A percentile compares a stretch with the other conserved stretches of the same genome.
phyloP scores from a whole-genome alignment of 2,888 invertebrate species.

The Coenonympha glycerion region DNA sequence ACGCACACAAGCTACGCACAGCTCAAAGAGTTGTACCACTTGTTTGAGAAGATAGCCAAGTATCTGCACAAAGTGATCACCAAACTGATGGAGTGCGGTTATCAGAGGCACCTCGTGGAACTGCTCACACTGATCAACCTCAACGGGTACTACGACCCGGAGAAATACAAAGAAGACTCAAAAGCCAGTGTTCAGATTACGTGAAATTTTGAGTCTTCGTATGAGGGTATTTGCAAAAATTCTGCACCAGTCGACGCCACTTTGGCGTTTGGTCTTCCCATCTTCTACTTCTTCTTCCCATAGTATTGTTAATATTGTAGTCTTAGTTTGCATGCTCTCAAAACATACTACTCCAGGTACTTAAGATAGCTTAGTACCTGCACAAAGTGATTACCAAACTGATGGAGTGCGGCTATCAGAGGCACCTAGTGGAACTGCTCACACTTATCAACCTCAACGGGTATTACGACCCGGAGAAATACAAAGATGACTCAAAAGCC shows the following conservation, averaged over 20 bases:
- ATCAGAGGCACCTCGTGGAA: slow-evolving; percentile 80
- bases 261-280: too few relatives aligned
- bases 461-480: slow-evolving; percentile 65
- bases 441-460: slow-evolving; percentile 81
- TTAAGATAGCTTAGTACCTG: slow-evolving; percentile 76
- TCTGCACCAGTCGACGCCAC: too few relatives aligned
- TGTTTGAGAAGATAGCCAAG: slow-evolving; percentile 76
- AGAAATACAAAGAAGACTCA: slow-evolving; percentile 47
- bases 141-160: slow-evolving; percentile 75
- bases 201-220: too few relatives aligned
- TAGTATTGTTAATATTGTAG: too few relatives aligned
- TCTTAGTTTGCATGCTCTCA: too few relatives aligned
- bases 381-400: slow-evolving; percentile 78
- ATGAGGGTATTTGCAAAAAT: too few relatives aligned
- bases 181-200: slow-evolving; percentile 40
- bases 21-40: slow-evolving; percentile 76
- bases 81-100: slow-evolving; percentile 79
- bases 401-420: slow-evolving; percentile 80
- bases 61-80: slow-evolving; percentile 79
- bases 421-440: slow-evolving; percentile 79
- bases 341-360: too few relatives aligned
- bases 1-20: slow-evolving; percentile 76
- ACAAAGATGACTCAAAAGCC: slow-evolving; percentile 45
- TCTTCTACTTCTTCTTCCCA: too few relatives aligned
- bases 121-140: slow-evolving; percentile 80